phyloP scores from a whole-genome alignment of 2,797 vertebrate species.

The Falco novaeseelandiae region DNA sequence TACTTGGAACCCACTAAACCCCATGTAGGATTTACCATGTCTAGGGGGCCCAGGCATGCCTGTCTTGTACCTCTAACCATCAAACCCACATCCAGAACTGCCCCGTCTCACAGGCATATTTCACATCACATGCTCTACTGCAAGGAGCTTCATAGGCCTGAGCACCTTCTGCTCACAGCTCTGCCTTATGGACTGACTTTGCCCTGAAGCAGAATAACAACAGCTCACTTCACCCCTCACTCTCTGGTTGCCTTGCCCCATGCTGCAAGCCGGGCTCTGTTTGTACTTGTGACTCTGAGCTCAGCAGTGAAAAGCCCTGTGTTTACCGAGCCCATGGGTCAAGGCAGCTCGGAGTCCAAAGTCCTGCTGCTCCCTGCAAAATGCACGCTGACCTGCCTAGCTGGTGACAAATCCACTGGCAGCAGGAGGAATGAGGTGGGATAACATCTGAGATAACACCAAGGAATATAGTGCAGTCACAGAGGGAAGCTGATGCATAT shows the following conservation, averaged over 20 bases:
- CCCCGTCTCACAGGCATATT: neutral
- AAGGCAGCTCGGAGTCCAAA: neutral
- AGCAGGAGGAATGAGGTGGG: neutral
- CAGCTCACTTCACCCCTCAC: accelerated
- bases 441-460: neutral
- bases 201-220: neutral
- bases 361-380: neutral
- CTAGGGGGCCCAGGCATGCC: too few relatives aligned
- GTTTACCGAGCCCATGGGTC: neutral
- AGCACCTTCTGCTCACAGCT: neutral
- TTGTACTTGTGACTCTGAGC: neutral
- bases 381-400: neutral
- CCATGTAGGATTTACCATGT: neutral
- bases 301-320: neutral
- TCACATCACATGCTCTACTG: neutral
- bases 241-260: neutral
- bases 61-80: neutral
- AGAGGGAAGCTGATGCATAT: neutral
- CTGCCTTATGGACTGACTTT: neutral
- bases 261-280: neutral
- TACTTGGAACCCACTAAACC: neutral
- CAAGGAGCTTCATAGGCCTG: neutral
- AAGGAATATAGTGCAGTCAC: neutral
- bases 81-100: neutral
- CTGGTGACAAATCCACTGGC: neutral